These are phyloP conservation scores for Bos indicus DNA, from an alignment of 2,113 vertebrate genomes.

Conservation along the genomic window DNA sequence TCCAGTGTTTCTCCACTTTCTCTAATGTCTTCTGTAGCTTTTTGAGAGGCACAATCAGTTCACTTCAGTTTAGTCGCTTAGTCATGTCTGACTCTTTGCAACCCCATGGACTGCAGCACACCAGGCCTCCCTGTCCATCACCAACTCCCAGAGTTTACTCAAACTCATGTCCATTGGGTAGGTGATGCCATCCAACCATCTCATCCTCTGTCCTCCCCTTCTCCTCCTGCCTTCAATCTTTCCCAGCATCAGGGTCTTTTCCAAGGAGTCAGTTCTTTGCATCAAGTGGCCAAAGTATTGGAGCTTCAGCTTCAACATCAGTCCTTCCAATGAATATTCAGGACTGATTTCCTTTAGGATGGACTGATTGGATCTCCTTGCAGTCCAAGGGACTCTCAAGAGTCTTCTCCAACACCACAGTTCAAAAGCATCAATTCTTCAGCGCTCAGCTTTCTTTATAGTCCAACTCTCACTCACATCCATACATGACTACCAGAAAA, in stretches of 20 bases:
- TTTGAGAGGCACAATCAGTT: background rate
- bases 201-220: background rate
- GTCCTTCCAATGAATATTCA: background rate
- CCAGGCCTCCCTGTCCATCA: background rate
- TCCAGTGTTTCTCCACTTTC: background rate
- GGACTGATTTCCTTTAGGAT: background rate
- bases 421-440: background rate
- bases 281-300: background rate
- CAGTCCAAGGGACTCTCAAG: background rate
- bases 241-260: background rate
- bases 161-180: background rate
- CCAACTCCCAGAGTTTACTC: no score
- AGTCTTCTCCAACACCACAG: background rate
- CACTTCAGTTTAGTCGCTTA: background rate
- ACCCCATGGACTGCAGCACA: background rate
- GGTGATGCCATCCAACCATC: background rate
- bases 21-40: background rate
- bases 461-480: background rate
- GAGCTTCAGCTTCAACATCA: background rate
- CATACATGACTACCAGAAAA: background rate
- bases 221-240: background rate
- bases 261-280: background rate
- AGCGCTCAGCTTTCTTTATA: background rate
- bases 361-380: background rate
- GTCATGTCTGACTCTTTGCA: background rate